These are phyloP conservation scores for Rhinophrynus dorsalis DNA, from an alignment of 2,797 vertebrate genomes.

Conservation along the genomic window DNA sequence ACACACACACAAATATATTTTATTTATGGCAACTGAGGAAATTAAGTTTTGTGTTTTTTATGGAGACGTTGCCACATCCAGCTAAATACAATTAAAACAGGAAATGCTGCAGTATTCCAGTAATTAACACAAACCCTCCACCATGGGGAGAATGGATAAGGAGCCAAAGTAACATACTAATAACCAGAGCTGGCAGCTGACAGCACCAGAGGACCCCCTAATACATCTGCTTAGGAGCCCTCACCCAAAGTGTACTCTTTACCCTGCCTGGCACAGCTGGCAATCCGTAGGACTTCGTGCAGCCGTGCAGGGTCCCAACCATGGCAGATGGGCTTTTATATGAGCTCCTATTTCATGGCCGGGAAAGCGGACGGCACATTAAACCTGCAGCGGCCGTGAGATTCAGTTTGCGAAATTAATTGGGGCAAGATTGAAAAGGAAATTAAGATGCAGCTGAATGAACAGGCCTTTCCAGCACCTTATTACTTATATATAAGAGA, in stretches of 20 bases:
- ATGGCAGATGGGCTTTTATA: conserved; percentile 80
- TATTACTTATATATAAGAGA: too few species aligned
- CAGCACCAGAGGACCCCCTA: neutral
- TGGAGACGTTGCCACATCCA: conserved; percentile 59
- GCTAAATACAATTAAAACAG: conserved; percentile 57
- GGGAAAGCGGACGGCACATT: conserved; percentile 62
- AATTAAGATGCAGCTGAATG: conserved; percentile 84
- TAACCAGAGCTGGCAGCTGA: neutral
- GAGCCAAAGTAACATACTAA: conserved; percentile 4
- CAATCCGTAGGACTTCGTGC: conserved; percentile 25
- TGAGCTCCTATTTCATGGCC: conserved; percentile 76
- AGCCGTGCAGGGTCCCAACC: conserved; percentile 63
- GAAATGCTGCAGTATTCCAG: conserved; percentile 50
- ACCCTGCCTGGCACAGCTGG: neutral
- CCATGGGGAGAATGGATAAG: conserved; percentile 12
- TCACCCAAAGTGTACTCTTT: conserved; percentile 4
- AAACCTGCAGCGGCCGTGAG: conserved; percentile 67
- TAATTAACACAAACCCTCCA: conserved; percentile 30
- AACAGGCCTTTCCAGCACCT: conserved; percentile 71
- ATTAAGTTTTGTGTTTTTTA: conserved; percentile 62
- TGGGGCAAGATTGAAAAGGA: conserved; percentile 82
- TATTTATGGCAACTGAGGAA: conserved; percentile 58
- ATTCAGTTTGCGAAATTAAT: conserved; percentile 90
- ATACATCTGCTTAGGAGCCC: neutral
- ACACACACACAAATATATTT: conserved; percentile 21